These are phyloP conservation scores for Carabus problematicus DNA, from an alignment of 2,888 invertebrate genomes.

Conservation along the genomic window DNA sequence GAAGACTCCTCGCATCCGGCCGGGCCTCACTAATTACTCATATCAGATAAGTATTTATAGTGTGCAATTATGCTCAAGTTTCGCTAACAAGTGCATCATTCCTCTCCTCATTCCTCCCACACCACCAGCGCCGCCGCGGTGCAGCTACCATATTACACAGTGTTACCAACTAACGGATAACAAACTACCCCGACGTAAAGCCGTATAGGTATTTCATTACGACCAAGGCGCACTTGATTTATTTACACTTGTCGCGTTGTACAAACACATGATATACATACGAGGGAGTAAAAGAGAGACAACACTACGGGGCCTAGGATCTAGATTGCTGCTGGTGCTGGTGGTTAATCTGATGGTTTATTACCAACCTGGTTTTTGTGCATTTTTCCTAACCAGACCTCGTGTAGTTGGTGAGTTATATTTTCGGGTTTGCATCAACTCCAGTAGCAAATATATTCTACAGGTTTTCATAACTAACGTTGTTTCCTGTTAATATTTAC, in stretches of 20 bases:
- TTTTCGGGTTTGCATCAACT: too few relatives aligned
- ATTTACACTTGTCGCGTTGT: conserved; percentile 45
- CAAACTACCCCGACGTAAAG: conserved; percentile 31
- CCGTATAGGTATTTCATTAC: conserved; percentile 60
- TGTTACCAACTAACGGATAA: conserved; percentile 23
- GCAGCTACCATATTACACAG: conserved; percentile 31
- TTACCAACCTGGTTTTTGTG: too few relatives aligned
- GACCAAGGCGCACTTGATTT: conserved; percentile 53
- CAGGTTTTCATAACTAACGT: too few relatives aligned
- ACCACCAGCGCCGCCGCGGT: neutral
- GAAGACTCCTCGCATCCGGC: conserved; percentile 7
- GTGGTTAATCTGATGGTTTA: conserved; percentile 23
- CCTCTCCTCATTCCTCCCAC: conserved; percentile 15
- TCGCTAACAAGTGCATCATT: conserved; percentile 47
- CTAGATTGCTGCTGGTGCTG: conserved; percentile 5
- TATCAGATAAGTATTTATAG: conserved; percentile 60
- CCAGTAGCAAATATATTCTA: too few relatives aligned
- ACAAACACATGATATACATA: neutral
- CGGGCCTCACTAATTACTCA: conserved; percentile 55
- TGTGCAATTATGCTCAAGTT: conserved; percentile 57
- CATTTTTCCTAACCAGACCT: too few relatives aligned
- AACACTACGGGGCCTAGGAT: neutral
- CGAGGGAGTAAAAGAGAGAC: neutral
- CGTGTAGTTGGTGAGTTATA: too few relatives aligned
- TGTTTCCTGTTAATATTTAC: too few relatives aligned